These are phyloP conservation scores for Holothuria glaberrima DNA, from an alignment of 35 echinoderm and acorn worm species.

Conservation along the genomic window DNA sequence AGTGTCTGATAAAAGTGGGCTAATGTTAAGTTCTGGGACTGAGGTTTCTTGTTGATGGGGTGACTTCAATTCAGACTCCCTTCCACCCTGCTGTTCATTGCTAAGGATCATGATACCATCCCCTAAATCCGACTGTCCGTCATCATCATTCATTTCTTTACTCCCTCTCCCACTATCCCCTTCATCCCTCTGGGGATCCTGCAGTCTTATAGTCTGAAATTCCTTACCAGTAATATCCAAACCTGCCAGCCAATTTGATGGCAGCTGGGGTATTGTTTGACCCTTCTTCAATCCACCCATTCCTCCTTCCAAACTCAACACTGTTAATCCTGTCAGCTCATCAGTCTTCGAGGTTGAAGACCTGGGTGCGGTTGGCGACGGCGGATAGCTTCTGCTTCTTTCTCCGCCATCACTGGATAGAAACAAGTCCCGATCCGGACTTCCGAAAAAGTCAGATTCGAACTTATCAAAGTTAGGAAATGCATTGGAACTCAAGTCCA, in stretches of 20 bases:
- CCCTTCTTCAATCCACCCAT: slow-evolving; percentile 36
- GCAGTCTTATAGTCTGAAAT: slow-evolving; percentile 3
- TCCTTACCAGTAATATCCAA: slow-evolving; percentile 5
- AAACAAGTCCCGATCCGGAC: slow-evolving; percentile 50
- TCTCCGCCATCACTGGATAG: slow-evolving; percentile 53
- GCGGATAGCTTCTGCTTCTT: slow-evolving; percentile 51
- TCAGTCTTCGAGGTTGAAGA: slow-evolving; percentile 11
- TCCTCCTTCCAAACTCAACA: slow-evolving; percentile 32
- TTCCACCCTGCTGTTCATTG: slow-evolving; percentile 15
- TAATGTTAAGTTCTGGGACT: background rate
- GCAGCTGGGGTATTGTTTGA: slow-evolving; percentile 22
- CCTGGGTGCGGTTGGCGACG: slow-evolving; percentile 45
- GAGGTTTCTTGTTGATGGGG: background rate
- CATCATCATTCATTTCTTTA: background rate
- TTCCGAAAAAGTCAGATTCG: slow-evolving; percentile 49
- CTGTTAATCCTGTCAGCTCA: slow-evolving; percentile 21
- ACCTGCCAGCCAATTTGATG: slow-evolving; percentile 32
- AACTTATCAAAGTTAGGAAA: slow-evolving; percentile 57
- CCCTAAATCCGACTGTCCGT: background rate
- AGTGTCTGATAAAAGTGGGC: slow-evolving; percentile 1
- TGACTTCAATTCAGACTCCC: background rate
- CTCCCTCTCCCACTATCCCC: background rate
- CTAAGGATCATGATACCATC: slow-evolving; percentile 12
- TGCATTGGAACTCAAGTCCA: slow-evolving; percentile 32
- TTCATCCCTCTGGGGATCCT: slow-evolving; percentile 17